Evolutionary conservation across 2,888 invertebrate species (phyloP).

Genomic region (Oxystoma pomonae): DNA sequence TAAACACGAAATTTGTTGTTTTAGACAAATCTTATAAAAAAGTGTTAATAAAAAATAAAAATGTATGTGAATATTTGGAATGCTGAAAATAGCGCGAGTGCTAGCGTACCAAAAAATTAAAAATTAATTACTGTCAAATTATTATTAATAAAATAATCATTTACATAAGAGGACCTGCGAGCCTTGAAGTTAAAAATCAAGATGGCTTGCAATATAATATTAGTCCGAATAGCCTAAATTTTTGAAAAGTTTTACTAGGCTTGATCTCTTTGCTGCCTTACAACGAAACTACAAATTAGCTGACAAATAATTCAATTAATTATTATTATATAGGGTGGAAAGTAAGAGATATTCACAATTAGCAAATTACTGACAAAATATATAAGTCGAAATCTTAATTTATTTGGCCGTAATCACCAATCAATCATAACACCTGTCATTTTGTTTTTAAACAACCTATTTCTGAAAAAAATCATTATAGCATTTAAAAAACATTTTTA

Average conservation of each 20-base stretch:
- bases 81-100: not conserved
- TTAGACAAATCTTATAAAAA: not conserved
- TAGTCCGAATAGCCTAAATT: not conserved
- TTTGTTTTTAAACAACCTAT: too few species aligned
- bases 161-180: not conserved
- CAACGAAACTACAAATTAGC: not conserved
- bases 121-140: not conserved
- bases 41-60: not conserved
- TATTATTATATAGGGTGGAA: not conserved
- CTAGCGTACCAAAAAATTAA: not conserved
- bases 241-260: not conserved
- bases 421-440: too few species aligned
- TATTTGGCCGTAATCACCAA: too few species aligned
- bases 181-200: not conserved
- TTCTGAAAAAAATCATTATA: too few species aligned
- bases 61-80: not conserved
- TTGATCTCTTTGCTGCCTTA: not conserved
- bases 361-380: too few species aligned
- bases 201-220: not conserved
- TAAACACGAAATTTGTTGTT: not conserved
- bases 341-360: not conserved
- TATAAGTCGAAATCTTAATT: too few species aligned
- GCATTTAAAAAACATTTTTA: too few species aligned
- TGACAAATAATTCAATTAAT: not conserved
- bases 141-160: not conserved